A percentile compares a stretch with the other conserved stretches of the same genome.
These are phyloP conservation scores for Caenorhabditis uteleia DNA, from an alignment of 2,888 invertebrate species.

Conservation along the genomic window DNA sequence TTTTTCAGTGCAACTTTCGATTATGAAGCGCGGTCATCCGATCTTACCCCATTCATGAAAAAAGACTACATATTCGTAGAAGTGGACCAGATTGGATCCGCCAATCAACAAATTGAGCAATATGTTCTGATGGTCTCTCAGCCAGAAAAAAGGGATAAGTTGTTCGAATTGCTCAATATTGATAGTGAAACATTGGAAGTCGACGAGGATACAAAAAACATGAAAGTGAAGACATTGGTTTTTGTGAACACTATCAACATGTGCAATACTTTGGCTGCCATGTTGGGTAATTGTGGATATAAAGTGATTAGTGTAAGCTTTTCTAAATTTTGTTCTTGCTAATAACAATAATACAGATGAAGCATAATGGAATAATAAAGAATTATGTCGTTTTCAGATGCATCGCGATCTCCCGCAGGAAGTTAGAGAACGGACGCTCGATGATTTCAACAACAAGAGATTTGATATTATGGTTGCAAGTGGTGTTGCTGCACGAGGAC, in stretches of 20 bases:
- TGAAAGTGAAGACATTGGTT: constrained; percentile 26
- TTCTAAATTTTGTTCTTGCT: no score
- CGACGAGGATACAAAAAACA: no score
- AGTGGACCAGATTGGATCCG: constrained; percentile 30
- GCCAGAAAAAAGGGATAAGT: constrained; percentile 6
- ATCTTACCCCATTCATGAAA: constrained; percentile 22
- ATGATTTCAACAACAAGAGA: constrained; percentile 19
- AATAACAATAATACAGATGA: no score
- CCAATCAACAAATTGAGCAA: constrained; percentile 26
- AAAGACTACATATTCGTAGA: constrained; percentile 16
- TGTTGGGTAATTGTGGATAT: constrained; percentile 3
- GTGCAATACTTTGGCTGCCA: constrained; percentile 11
- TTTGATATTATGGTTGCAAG: constrained; percentile 21
- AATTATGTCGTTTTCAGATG: no score
- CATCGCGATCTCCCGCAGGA: constrained; percentile 23
- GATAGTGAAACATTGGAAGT: constrained; percentile 11
- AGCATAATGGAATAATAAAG: no score
- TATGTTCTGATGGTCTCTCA: constrained; percentile 2
- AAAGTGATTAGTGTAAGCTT: no score
- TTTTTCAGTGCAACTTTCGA: constrained; percentile 30
- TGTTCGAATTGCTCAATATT: constrained; percentile 21
- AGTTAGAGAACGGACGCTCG: constrained; percentile 13
- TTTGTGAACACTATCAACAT: constrained; percentile 29
- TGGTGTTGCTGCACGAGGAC: constrained; percentile 28
- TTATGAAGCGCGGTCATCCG: constrained; percentile 13